Evolutionary conservation across 2,113 vertebrate genomes (phyloP).

Genomic region (Hydropotes inermis): DNA sequence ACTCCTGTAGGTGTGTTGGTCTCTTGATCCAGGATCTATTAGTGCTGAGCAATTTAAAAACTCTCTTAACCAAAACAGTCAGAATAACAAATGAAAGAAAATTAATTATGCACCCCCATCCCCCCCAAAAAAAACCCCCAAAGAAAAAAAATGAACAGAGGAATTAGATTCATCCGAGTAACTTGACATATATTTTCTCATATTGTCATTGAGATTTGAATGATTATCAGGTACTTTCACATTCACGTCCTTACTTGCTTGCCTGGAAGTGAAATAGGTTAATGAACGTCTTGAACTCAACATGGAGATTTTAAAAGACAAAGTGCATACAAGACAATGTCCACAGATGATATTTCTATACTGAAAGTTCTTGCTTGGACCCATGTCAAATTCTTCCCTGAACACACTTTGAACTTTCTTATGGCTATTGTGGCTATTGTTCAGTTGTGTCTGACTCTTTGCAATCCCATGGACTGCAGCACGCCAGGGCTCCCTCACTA

Average conservation of each 20-base stretch:
- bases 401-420: not conserved
- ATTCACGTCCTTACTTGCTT: not conserved
- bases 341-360: not conserved
- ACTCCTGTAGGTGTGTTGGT: not conserved
- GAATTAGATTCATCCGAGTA: not conserved
- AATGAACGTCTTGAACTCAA: not conserved
- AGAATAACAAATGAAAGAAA: not conserved
- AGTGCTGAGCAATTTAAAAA: not conserved
- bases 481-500: not conserved
- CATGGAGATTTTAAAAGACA: not conserved
- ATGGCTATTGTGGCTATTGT: not conserved
- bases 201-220: not conserved
- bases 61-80: not conserved
- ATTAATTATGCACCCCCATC: not conserved
- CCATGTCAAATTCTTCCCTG: not conserved
- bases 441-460: not conserved
- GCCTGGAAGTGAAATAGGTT: not conserved
- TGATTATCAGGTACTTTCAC: not conserved
- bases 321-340: not conserved
- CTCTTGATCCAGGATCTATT: not conserved
- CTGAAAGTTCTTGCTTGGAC: not conserved
- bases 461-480: not conserved
- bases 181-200: not conserved
- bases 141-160: not conserved
- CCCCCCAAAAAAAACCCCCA: accelerated